A percentile compares a stretch with the other conserved stretches of the same genome.
Evolutionary conservation across 2,797 vertebrate species (phyloP).

Genomic region (Australoheros facetus): DNA sequence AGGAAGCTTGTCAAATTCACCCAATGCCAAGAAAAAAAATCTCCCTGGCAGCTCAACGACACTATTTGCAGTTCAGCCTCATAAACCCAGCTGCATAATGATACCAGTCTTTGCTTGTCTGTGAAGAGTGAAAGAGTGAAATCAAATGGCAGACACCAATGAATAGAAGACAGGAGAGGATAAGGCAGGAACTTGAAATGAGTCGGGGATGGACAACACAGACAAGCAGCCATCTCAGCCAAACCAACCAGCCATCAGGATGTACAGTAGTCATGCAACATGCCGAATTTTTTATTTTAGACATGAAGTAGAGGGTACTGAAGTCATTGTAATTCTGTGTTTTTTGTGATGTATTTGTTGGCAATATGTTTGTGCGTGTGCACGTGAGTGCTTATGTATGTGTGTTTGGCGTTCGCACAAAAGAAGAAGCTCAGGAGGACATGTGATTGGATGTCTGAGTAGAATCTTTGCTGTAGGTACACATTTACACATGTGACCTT

Average conservation of each 20-base stretch:
- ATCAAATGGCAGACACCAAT: background rate
- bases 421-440: conserved; percentile 25
- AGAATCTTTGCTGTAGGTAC: background rate
- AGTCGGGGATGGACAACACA: background rate
- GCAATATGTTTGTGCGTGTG: conserved; percentile 10
- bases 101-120: conserved; percentile 2
- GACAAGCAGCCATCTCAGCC: conserved; percentile 35
- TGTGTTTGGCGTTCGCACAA: background rate
- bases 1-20: conserved; percentile 28
- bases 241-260: conserved; percentile 52
- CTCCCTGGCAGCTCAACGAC: conserved; percentile 60
- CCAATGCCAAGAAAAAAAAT: conserved; percentile 53
- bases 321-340: conserved; percentile 45
- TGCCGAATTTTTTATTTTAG: conserved; percentile 50
- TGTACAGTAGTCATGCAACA: conserved; percentile 54
- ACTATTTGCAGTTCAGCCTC: conserved; percentile 25
- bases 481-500: background rate
- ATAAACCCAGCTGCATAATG: background rate
- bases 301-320: conserved; percentile 38
- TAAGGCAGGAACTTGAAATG: background rate
- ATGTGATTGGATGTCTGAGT: background rate
- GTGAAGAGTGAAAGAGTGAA: background rate
- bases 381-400: background rate
- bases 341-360: conserved; percentile 20
- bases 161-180: background rate